Evolutionary conservation across 1,140 invertebrate genomes (phyloP).

Genomic region (Nasonia longicornis): DNA sequence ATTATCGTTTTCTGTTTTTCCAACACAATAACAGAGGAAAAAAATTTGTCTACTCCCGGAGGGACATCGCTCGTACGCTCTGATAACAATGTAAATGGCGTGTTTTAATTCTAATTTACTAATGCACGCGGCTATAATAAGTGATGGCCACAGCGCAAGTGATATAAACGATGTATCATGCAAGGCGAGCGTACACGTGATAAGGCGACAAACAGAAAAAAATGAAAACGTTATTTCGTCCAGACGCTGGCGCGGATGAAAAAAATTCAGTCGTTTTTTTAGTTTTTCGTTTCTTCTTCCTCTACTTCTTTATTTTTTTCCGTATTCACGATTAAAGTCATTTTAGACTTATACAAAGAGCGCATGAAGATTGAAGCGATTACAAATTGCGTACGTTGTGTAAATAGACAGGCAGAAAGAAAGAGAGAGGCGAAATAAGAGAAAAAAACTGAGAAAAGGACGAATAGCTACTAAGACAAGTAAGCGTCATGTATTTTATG

Average conservation of each 20-base stretch:
- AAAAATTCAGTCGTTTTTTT: constrained; percentile 12
- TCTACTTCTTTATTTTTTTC: constrained; percentile 21
- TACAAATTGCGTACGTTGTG: constrained; percentile 9
- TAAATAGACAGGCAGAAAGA: constrained; percentile 7
- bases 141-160: neutral
- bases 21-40: neutral
- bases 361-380: constrained; percentile 25
- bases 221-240: constrained; percentile 31
- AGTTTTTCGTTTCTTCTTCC: constrained; percentile 30
- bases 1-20: neutral
- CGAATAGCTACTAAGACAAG: neutral
- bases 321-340: constrained; percentile 45
- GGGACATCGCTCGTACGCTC: constrained; percentile 19
- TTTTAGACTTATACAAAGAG: constrained; percentile 44
- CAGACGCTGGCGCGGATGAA: constrained; percentile 42
- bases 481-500: neutral
- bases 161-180: neutral
- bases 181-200: neutral
- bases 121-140: neutral
- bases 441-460: constrained; percentile 27
- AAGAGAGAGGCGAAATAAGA: neutral
- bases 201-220: constrained; percentile 2
- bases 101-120: neutral
- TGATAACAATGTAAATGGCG: constrained; percentile 11
- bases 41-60: constrained; percentile 17